phyloP scores from a whole-genome alignment of 2,113 vertebrate genomes.

The Oreocharis arfaki region DNA sequence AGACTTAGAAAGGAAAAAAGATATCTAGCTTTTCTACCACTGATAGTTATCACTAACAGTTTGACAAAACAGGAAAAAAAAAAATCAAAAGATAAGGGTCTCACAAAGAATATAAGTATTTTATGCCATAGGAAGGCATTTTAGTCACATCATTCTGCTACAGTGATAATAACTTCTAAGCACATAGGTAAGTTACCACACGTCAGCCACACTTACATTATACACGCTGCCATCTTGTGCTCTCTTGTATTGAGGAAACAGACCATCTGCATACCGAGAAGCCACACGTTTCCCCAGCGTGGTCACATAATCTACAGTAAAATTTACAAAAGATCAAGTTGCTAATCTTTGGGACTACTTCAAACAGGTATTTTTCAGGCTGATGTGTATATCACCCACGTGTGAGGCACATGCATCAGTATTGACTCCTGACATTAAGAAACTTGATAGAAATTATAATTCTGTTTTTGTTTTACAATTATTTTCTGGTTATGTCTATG shows the following conservation, averaged over 20 bases:
- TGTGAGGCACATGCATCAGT: background rate
- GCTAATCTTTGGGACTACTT: background rate
- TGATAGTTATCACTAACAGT: background rate
- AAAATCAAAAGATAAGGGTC: background rate
- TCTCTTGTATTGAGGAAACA: conserved; percentile 70
- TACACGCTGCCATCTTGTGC: conserved; percentile 67
- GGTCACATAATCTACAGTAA: conserved; percentile 73
- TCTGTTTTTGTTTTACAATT: background rate
- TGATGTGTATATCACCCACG: background rate
- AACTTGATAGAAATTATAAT: background rate
- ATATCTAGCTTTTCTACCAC: background rate
- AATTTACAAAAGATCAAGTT: conserved; percentile 1
- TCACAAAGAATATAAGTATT: background rate
- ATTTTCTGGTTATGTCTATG: background rate
- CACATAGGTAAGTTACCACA: background rate
- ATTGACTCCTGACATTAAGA: background rate
- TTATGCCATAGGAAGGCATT: background rate
- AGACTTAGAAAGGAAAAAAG: background rate
- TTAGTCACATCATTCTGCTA: background rate
- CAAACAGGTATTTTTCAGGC: background rate
- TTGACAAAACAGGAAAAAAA: background rate
- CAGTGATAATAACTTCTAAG: background rate
- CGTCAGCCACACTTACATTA: conserved; percentile 71
- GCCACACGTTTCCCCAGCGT: conserved; percentile 75
- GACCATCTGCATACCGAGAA: conserved; percentile 75